These are phyloP conservation scores for Lasioglossum vierecki DNA, from an alignment of 2,888 invertebrate genomes.

Conservation along the genomic window DNA sequence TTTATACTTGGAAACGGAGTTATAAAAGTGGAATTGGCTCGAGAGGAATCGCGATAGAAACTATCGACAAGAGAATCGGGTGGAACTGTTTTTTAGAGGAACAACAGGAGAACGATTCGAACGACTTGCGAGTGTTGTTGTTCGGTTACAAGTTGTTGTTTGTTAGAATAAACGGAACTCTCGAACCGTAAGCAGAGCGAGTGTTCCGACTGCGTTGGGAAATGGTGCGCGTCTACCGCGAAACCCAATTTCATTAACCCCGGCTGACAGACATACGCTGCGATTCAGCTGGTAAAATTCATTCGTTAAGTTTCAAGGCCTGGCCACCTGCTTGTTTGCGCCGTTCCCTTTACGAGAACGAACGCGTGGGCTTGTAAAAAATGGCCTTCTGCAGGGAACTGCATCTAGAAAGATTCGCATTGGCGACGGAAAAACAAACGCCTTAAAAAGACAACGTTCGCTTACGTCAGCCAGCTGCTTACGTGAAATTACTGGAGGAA, in stretches of 20 bases:
- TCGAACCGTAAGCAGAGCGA: not conserved
- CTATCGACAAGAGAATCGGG: not conserved
- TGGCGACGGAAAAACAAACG: not conserved
- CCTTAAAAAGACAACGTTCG: constrained; percentile 17
- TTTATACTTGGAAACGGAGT: not conserved
- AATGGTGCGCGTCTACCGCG: not conserved
- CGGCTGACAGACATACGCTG: constrained; percentile 2
- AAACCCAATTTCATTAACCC: constrained; percentile 45
- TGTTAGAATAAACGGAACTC: constrained; percentile 33
- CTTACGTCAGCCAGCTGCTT: not conserved
- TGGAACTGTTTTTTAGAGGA: not conserved
- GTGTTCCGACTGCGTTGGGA: not conserved
- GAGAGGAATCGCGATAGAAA: not conserved
- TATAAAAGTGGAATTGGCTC: not conserved
- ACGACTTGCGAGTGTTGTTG: not conserved
- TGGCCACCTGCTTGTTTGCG: constrained; percentile 3
- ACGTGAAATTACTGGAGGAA: not conserved
- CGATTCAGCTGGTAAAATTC: constrained; percentile 37
- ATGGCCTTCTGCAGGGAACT: constrained; percentile 37
- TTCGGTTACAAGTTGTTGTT: constrained; percentile 4
- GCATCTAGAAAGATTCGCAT: not conserved
- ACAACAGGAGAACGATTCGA: not conserved
- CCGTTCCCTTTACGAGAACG: constrained; percentile 38
- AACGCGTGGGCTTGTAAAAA: constrained; percentile 40
- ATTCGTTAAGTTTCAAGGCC: constrained; percentile 21